phyloP scores from a whole-genome alignment of 23 tunicate species.

The Botrylloides violaceus region DNA sequence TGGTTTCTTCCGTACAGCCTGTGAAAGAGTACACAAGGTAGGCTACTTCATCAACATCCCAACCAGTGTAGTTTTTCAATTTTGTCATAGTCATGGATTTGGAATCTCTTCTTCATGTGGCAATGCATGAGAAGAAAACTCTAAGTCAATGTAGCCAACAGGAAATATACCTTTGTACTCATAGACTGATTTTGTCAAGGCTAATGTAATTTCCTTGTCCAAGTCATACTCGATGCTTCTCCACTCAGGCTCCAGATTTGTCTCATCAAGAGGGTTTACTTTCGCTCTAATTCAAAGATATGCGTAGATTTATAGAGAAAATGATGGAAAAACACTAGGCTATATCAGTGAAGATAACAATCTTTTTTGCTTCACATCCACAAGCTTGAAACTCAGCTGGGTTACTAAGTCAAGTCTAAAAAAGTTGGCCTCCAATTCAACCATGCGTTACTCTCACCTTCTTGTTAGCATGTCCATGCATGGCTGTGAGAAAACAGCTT shows the following conservation, averaged over 20 bases:
- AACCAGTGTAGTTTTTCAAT: too few relatives aligned
- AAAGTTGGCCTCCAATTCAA: not conserved
- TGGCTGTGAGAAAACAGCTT: conserved; percentile 71
- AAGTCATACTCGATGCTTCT: conserved; percentile 39
- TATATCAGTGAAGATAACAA: not conserved
- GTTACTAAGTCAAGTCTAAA: not conserved
- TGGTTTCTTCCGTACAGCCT: conserved; percentile 64
- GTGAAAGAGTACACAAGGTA: too few relatives aligned
- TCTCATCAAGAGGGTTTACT: conserved; percentile 71
- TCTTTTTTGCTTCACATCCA: not conserved
- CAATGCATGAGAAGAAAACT: too few relatives aligned
- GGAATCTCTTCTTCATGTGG: too few relatives aligned
- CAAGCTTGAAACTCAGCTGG: not conserved
- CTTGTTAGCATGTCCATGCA: conserved; percentile 84
- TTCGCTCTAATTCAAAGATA: conserved; percentile 37
- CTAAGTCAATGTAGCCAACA: too few relatives aligned
- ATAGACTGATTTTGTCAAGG: conserved; percentile 49
- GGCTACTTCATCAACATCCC: too few relatives aligned
- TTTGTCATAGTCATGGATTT: too few relatives aligned
- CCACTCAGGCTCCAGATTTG: conserved; percentile 60
- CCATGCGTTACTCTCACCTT: conserved; percentile 34
- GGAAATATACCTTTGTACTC: conserved; percentile 67
- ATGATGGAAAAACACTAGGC: not conserved
- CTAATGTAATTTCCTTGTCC: conserved; percentile 57
- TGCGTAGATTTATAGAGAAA: not conserved